Conservation (phyloP, 2,797 vertebrate genomes). For the Crypturellus tataupa region DNA sequence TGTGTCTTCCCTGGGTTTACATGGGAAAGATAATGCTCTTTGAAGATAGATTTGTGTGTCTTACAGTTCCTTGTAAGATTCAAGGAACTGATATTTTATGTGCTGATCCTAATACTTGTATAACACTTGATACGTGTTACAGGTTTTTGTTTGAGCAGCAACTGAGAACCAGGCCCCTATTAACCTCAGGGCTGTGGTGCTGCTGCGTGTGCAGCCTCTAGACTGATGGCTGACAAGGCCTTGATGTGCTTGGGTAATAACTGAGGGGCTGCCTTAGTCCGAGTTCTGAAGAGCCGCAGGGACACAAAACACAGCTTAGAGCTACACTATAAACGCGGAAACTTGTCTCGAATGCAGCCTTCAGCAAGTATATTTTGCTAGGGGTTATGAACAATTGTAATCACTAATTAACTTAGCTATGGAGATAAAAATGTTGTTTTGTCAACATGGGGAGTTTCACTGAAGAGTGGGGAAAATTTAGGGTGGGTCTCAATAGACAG, state of each 20-base stretch:
- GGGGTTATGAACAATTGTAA: conserved; percentile 39
- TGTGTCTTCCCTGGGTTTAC: neutral
- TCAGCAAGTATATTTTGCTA: conserved; percentile 15
- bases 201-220: neutral
- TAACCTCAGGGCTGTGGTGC: neutral
- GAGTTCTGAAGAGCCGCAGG: conserved; percentile 9
- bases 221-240: neutral
- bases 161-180: neutral
- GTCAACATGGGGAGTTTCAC: conserved; percentile 61
- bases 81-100: neutral
- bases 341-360: neutral
- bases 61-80: neutral
- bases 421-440: conserved; percentile 62
- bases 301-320: neutral
- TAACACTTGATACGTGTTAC: neutral
- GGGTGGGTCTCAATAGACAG: conserved; percentile 8
- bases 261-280: neutral
- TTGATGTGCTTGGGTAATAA: neutral
- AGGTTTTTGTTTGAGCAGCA: neutral
- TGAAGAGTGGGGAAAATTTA: conserved; percentile 15
- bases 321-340: neutral
- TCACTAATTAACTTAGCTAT: conserved; percentile 55
- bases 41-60: neutral
- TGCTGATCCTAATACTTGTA: neutral
- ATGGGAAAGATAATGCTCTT: neutral